Evolutionary conservation across 1,140 invertebrate species (phyloP), one percentile per base, ranked within the genome.

Genomic region (Eulimnadia texana): DNA sequence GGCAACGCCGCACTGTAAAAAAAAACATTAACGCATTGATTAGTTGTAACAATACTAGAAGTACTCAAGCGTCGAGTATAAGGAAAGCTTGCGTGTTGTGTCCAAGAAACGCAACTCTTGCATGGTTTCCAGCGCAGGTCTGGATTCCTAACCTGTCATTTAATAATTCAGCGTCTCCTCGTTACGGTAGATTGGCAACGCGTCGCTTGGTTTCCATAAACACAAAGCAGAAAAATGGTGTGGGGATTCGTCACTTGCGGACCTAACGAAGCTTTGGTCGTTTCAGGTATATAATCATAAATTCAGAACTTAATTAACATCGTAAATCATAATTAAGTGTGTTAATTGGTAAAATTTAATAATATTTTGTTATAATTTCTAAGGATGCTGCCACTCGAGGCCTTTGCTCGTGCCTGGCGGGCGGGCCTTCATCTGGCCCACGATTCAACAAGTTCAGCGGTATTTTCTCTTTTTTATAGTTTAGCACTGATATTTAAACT

Each of bases 221-320:
- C 6, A 6, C 33, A 42, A 42, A 42, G 6, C n/a, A n/a, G n/a
- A 42, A 69, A 56, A 63, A 92, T 91, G 88, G 82, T 83, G 68
- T 90, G 87, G 80, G 92, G 92, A 69, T 97, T 97, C 75, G 92
- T 96, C 63, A 94, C 90, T 63, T 98, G 94, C 75, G 94, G 93
- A 42, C 94, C 94, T 2, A 98, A 98, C 72, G 93, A 97, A 76
- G 93, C 93, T 27, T 79, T 98, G 58, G 92, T 98, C 25, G 90
- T 98, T 65, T 96, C 93, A 77, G 93, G 93, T 95, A 80, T 82
- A 73, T 72, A 25, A 24, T 58, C 50, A 63, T 47, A 47, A 2
- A 13, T 51, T 51, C 50, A 25, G n/a, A n/a, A n/a, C n/a, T n/a
- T n/a, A n/a, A n/a, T n/a, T 52, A 2, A n/a, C 24, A 13, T 63